Evolutionary conservation across 92 coral and sea anemone genomes (phyloP), one percentile per base, ranked within the genome.

Genomic region (Palythoa heliodiscus): DNA sequence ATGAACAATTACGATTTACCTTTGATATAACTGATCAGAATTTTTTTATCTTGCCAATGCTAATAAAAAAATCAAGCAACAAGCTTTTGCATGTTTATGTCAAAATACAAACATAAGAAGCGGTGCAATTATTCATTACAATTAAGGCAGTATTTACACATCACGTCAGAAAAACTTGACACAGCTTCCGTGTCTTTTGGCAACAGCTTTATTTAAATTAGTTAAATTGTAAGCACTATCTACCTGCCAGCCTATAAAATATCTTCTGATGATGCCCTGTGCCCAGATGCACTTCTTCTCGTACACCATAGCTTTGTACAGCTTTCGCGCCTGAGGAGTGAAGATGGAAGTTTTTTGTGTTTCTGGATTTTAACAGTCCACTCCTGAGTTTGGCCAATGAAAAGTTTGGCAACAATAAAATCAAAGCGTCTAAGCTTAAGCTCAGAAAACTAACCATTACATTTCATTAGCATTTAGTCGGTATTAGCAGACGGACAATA

Each of bases 221-320:
- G 6, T n/a, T 35, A 23, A 24, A 2, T 25, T 69, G 8, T 19
- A 77, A 77, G 52, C 83, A 22, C 66, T 83, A 53, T 88, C 91
- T 89, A 94, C 98, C 98, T 93, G 88, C 98, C 98, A 94, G 82
- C 98, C 98, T 57, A 92, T 86, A 90, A 92, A 94, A 89, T 90
- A 92, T 17, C 91, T 87, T 40, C 94, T 87, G 92, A 94, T 92
- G 70, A 94, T 83, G 71, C 93, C 93, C 50, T 82, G 92, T 24
- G 98, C 98, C 95, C 98, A 90, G 71, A 90, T 90, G 72, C 98
- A 94, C 85, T 86, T 78, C 95, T 89, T 92, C 93, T 94, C 98
- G 84, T 94, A 94, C 54, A 94, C 74, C 83, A 94, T 75, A 37
- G 95, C 95, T 77, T 75, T 90, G 93, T 94, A 94, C 11, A 93